Evolutionary conservation across 2,113 vertebrate species (phyloP).

Genomic region (Myxocyprinus asiaticus): DNA sequence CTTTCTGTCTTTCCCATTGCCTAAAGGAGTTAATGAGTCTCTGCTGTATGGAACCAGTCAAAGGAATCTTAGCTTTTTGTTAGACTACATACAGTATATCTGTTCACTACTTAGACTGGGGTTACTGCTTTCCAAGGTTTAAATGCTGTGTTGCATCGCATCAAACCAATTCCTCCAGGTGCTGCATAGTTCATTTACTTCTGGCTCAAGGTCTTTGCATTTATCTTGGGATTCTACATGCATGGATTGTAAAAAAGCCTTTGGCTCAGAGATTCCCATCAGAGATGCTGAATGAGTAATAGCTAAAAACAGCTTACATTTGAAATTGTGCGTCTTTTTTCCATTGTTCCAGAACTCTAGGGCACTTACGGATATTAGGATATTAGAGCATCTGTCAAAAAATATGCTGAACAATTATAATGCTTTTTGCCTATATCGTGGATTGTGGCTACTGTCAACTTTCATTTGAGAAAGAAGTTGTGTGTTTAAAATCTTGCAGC

Average conservation of each 20-base stretch:
- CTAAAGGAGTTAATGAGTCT: constrained; percentile 12
- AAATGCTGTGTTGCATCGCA: constrained; percentile 19
- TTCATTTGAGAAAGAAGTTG: no score
- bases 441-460: not conserved
- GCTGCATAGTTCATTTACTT: constrained; percentile 21
- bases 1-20: constrained; percentile 7
- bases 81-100: not conserved
- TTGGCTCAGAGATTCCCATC: constrained; percentile 3
- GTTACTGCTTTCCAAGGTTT: constrained; percentile 21
- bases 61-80: constrained; percentile 22
- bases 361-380: not conserved
- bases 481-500: not conserved
- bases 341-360: not conserved
- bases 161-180: constrained; percentile 18
- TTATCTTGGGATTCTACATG: not conserved
- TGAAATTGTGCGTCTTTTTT: not conserved
- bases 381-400: not conserved
- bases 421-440: not conserved
- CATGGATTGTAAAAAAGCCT: not conserved
- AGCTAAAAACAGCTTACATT: constrained; percentile 2
- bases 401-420: not conserved
- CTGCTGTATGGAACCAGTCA: constrained; percentile 23
- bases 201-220: constrained; percentile 3
- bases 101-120: not conserved
- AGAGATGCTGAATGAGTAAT: not conserved